A percentile compares a stretch with the other conserved stretches of the same genome.
Conservation (phyloP, 30 jellyfish, hydroid and myxozoan species). For the Cassiopea andromeda region DNA sequence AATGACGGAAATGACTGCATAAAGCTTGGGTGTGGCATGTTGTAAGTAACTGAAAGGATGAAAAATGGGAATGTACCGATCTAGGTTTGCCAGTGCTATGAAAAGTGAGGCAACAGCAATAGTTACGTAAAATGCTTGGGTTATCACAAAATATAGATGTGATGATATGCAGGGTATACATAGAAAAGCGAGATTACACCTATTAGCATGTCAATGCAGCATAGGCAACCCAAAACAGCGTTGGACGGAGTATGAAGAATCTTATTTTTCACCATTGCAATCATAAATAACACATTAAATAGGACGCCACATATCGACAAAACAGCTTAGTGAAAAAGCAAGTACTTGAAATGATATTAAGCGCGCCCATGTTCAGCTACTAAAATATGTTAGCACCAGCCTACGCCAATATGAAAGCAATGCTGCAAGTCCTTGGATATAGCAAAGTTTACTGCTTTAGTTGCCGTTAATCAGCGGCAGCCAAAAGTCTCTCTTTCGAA, state of each 20-base stretch:
- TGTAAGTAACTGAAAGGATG: conserved; percentile 30
- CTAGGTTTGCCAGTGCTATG: conserved; percentile 11
- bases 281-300: neutral
- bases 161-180: neutral
- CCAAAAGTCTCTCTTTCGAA: too few species aligned
- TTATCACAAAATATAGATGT: neutral
- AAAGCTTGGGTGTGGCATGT: neutral
- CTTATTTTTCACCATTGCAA: neutral
- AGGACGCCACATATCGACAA: neutral
- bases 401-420: too few species aligned
- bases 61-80: conserved; percentile 15
- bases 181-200: neutral
- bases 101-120: conserved; percentile 7
- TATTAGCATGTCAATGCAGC: neutral
- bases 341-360: too few species aligned
- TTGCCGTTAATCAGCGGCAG: too few species aligned
- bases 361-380: too few species aligned
- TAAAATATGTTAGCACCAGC: too few species aligned
- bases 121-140: neutral
- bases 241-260: neutral
- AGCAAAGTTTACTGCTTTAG: too few species aligned
- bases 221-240: neutral
- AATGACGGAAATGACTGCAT: neutral
- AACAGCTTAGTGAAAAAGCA: neutral
- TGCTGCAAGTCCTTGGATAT: too few species aligned